Percentiles rank a stretch among this genome's conserved stretches.
These are phyloP conservation scores for Meloidogyne floridensis DNA, from an alignment of 1,140 invertebrate genomes.

Conservation along the genomic window DNA sequence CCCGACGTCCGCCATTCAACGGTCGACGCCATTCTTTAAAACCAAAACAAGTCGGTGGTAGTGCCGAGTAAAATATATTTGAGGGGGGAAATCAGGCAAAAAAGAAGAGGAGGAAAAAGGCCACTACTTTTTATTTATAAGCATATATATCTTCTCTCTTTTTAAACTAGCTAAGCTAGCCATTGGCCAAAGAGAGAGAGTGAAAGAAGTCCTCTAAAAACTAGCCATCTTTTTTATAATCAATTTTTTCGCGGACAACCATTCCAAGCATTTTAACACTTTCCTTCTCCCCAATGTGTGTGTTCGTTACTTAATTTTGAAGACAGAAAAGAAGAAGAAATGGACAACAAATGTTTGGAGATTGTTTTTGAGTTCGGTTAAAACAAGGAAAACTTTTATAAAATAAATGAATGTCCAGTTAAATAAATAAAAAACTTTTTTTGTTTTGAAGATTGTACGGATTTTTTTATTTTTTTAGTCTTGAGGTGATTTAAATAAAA, in stretches of 20 bases:
- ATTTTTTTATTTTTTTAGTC: too few relatives aligned
- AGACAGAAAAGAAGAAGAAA: neutral
- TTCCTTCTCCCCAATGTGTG: neutral
- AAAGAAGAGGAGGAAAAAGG: neutral
- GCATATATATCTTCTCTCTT: neutral
- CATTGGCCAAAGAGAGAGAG: neutral
- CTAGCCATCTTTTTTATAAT: neutral
- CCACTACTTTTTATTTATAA: neutral
- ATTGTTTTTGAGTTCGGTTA: neutral
- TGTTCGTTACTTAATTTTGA: neutral
- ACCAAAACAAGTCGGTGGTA: conserved; percentile 6
- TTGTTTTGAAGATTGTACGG: too few relatives aligned
- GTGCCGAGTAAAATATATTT: neutral
- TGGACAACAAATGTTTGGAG: neutral
- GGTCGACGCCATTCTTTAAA: neutral
- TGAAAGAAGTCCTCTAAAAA: neutral
- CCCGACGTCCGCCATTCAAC: conserved; percentile 3
- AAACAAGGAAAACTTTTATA: neutral
- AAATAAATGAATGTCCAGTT: too few relatives aligned
- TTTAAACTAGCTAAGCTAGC: neutral
- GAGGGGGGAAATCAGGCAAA: neutral
- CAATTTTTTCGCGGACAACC: neutral
- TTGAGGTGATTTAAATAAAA: too few relatives aligned
- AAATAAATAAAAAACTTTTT: too few relatives aligned
- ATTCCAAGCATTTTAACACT: neutral